Evolutionary conservation across 2,797 vertebrate species (phyloP).

Genomic region (Euthynnus affinis): DNA sequence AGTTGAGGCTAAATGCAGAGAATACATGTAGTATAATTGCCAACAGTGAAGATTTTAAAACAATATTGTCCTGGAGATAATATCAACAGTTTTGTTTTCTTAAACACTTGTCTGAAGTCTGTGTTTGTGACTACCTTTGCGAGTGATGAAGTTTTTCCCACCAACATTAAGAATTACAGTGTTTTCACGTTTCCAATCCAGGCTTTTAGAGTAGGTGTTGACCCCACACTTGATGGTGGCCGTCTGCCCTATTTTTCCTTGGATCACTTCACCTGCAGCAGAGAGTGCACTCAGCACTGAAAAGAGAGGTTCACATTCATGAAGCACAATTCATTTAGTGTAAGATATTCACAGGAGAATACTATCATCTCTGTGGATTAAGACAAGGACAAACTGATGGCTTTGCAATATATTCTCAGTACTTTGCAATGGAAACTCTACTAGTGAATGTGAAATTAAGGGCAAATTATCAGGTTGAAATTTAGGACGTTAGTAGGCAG

Average conservation of each 20-base stretch:
- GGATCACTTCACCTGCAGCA: conserved; percentile 37
- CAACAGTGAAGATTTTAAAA: neutral
- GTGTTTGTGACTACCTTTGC: conserved; percentile 45
- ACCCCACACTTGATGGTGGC: conserved; percentile 4
- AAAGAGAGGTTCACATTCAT: conserved; percentile 23
- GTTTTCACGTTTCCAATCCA: too few relatives aligned
- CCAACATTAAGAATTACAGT: too few relatives aligned
- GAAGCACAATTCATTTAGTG: neutral
- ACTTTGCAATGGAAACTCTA: neutral
- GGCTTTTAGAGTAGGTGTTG: fast-evolving
- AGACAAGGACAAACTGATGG: neutral
- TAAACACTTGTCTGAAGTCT: too few relatives aligned
- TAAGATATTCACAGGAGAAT: neutral
- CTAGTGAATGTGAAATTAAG: neutral
- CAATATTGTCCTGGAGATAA: neutral
- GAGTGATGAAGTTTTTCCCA: fast-evolving
- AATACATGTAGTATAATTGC: neutral
- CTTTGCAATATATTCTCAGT: neutral
- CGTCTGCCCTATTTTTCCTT: fast-evolving
- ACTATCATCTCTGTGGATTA: neutral
- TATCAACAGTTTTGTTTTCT: neutral
- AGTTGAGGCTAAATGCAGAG: fast-evolving
- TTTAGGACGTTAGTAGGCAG: neutral
- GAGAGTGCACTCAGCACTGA: conserved; percentile 66
- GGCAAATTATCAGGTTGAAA: neutral